These are phyloP conservation scores for Echinops telfairi DNA, from an alignment of 2,113 vertebrate genomes.

Conservation along the genomic window DNA sequence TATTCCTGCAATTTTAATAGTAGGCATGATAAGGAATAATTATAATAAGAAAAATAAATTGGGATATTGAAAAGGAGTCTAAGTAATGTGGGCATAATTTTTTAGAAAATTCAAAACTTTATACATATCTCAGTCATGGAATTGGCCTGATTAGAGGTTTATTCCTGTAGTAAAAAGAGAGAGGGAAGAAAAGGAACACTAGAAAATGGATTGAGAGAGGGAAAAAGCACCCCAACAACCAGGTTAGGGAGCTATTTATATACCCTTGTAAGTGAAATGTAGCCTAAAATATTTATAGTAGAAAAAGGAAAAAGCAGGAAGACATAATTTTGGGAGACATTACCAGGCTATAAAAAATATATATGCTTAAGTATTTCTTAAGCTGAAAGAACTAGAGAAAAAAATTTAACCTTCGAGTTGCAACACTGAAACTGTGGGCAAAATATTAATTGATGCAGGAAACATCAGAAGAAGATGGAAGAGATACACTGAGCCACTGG, in stretches of 20 bases:
- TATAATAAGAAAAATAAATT: neutral
- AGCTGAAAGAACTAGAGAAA: too few species aligned
- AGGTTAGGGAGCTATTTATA: conserved; percentile 4
- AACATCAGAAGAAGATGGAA: too few species aligned
- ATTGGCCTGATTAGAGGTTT: neutral
- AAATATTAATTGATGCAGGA: too few species aligned
- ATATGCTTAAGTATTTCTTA: too few species aligned
- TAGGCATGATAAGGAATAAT: neutral
- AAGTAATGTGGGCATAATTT: neutral
- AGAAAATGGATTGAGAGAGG: neutral
- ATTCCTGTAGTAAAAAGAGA: neutral
- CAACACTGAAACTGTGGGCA: too few species aligned
- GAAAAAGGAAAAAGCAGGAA: neutral
- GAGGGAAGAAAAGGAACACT: neutral
- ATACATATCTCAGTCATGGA: neutral
- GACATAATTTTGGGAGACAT: neutral
- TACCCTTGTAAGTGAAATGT: neutral
- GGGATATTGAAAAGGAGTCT: neutral
- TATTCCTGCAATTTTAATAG: neutral
- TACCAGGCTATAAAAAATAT: neutral
- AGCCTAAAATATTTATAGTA: neutral
- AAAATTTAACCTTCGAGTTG: too few species aligned
- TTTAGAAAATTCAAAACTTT: neutral
- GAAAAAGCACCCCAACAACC: neutral
- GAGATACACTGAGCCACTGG: too few species aligned